Base-by-base conservation (phyloP, 2,888 invertebrate genomes). In the Pandemis cinnamomeana region DNA sequence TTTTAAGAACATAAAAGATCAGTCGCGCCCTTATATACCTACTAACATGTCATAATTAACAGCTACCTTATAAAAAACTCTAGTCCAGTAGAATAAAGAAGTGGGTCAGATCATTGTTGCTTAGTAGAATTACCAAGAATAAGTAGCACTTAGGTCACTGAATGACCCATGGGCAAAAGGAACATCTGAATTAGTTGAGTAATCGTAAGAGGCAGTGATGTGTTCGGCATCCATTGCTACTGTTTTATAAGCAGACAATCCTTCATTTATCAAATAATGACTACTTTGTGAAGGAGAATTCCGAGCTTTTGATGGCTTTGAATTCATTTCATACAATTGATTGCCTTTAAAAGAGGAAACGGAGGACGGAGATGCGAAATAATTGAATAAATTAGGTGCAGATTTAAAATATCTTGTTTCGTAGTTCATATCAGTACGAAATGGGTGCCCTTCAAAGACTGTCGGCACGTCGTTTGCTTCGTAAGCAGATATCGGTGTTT, bases 81-180 rank as follows among this genome's bases (percentile, higher is more conserved):
- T 20, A 63, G 15, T 61, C 55, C 60, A 41, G 11, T 51, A 51
- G 6, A 51, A 13, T 11, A 4, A 41, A 61, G 41, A 20, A 15
- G 13, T n/a, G 10, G 6, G 15, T 13, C 10, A 44, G 41, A 4
- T 46, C 3, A 46, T 11, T 4, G 0, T 46, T 10, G 5, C 0
- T 46, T 46, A 27, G 11, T 61, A 15, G 80, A 80, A 83, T 83
- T 86, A 90, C 86, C 89, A 90, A 64, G 85, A 79, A 74, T 89
- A 87, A 67, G 77, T 84, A 11, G 82, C 76, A 67, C 85, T 86
- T 61, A 84, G 76, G 41, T 84, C 84, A 67, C 81, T 81, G 73
- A 87, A 88, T 41, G 85, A 83, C 75, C 84, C 83, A 74, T 87
- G 89, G 44, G 86, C 85, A 15, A 86, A 83, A 0, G 86, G 84